Conservation (phyloP, 2,113 vertebrate species). For the Chelonoidis abingdonii region DNA sequence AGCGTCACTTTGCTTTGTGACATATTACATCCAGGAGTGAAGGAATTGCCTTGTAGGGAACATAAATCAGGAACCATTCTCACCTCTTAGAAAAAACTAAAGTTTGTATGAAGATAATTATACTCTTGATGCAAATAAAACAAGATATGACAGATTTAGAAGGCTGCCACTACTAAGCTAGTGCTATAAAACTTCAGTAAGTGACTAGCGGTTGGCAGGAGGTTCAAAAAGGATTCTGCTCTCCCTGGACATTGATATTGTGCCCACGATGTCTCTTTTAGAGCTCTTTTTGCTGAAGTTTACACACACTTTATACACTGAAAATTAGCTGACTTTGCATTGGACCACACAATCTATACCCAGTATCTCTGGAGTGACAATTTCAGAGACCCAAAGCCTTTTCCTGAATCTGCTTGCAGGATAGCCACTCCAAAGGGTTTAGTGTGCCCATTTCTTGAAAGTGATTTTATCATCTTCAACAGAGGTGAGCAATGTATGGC, state of each 20-base stretch:
- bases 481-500: no score
- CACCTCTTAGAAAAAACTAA: conserved; percentile 41
- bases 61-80: conserved; percentile 68
- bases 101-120: conserved; percentile 67
- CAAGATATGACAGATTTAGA: conserved; percentile 68
- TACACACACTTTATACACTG: background rate
- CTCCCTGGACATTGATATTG: conserved; percentile 22
- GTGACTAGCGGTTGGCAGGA: conserved; percentile 62
- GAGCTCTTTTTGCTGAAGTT: conserved; percentile 23
- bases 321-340: background rate
- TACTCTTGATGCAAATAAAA: conserved; percentile 69
- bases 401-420: background rate
- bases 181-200: conserved; percentile 63
- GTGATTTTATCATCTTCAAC: background rate
- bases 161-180: conserved; percentile 43
- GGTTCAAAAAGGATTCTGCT: conserved; percentile 53
- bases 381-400: conserved; percentile 21
- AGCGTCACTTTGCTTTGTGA: background rate
- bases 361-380: background rate
- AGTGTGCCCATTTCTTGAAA: conserved; percentile 6
- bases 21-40: conserved; percentile 17
- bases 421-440: background rate
- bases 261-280: conserved; percentile 62
- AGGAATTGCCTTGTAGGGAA: conserved; percentile 61
- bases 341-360: conserved; percentile 11